Percentiles rank a stretch among this genome's conserved stretches.
These are phyloP conservation scores for Cryptus viduatorius DNA, from an alignment of 2,888 invertebrate genomes.

Conservation along the genomic window DNA sequence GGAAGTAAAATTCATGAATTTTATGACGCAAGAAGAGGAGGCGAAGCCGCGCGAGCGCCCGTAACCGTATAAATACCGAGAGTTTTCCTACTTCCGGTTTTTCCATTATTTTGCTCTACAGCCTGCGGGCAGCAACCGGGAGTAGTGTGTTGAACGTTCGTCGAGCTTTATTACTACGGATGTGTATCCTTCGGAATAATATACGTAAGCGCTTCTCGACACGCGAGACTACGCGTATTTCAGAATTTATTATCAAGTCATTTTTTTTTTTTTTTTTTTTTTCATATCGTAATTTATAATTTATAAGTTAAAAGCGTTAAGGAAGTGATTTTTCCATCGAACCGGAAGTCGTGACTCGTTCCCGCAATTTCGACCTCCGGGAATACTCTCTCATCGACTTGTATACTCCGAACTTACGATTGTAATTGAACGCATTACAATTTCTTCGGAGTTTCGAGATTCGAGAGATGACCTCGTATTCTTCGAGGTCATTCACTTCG, in stretches of 20 bases:
- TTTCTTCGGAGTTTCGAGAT: constrained; percentile 1
- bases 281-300: neutral
- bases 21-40: constrained; percentile 66
- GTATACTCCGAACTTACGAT: neutral
- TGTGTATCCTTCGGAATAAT: constrained; percentile 57
- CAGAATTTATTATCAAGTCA: neutral
- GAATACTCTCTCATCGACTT: neutral
- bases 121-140: neutral
- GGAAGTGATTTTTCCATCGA: neutral
- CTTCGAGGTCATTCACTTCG: constrained; percentile 57
- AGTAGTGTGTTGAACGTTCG: constrained; percentile 31
- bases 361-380: neutral
- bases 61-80: constrained; percentile 69
- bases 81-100: constrained; percentile 69
- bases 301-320: neutral
- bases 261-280: constrained; percentile 11
- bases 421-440: neutral
- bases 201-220: constrained; percentile 39
- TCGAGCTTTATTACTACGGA: constrained; percentile 56
- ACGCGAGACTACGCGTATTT: constrained; percentile 43
- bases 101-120: constrained; percentile 48
- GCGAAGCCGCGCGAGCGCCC: constrained; percentile 51
- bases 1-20: constrained; percentile 71
- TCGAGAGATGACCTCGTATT: constrained; percentile 15
- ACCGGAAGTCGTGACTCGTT: constrained; percentile 21